These are phyloP conservation scores for Paragorgia papillata DNA, from an alignment of 92 coral and sea anemone genomes.

Conservation along the genomic window DNA sequence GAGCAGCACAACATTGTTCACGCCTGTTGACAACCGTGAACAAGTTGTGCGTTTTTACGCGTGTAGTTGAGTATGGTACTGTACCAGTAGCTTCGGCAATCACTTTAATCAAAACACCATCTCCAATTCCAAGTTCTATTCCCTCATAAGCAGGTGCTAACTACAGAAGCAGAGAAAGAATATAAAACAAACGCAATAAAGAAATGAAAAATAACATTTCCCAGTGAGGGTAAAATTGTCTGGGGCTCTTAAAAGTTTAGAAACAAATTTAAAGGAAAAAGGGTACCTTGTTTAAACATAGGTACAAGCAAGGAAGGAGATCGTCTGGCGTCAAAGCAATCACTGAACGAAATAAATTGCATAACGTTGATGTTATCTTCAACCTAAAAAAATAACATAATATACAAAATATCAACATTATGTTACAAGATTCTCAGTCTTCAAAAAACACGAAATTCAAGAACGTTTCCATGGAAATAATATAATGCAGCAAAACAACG, in stretches of 20 bases:
- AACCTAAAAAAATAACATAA: conserved; percentile 48
- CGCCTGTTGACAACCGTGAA: too few relatives aligned
- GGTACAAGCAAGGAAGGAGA: conserved; percentile 81
- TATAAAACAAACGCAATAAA: background rate
- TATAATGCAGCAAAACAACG: too few relatives aligned
- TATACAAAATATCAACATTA: background rate
- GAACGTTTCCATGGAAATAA: too few relatives aligned
- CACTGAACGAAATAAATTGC: conserved; percentile 94
- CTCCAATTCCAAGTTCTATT: conserved; percentile 97
- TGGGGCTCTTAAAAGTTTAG: background rate
- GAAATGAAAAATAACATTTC: background rate
- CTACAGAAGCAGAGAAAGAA: conserved; percentile 31
- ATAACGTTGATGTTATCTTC: conserved; percentile 84
- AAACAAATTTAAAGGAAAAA: background rate
- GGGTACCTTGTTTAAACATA: conserved; percentile 90
- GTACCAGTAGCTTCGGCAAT: conserved; percentile 96
- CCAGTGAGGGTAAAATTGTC: background rate
- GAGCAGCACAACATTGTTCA: too few relatives aligned
- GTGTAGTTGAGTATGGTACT: too few relatives aligned
- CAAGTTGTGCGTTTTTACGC: too few relatives aligned
- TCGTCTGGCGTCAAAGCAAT: conserved; percentile 88
- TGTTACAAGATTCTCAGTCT: too few relatives aligned
- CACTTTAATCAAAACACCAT: conserved; percentile 89
- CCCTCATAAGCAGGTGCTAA: conserved; percentile 99
- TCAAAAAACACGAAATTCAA: too few relatives aligned